phyloP scores from a whole-genome alignment of 1,140 invertebrate species.

The Drosophila ananassae region DNA sequence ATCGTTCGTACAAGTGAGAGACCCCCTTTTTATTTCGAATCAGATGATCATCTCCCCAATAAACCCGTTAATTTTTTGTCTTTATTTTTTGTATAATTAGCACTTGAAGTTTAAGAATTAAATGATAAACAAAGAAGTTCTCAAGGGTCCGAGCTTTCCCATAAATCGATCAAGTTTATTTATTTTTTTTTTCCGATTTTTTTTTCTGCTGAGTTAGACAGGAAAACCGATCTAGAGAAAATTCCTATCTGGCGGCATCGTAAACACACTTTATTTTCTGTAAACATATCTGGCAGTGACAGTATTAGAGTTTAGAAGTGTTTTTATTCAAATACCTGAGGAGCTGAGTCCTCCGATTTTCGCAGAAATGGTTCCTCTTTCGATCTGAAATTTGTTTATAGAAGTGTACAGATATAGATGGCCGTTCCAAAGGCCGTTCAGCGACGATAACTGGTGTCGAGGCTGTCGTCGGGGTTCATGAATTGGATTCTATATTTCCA shows the following conservation, averaged over 20 bases:
- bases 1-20: constrained; percentile 6
- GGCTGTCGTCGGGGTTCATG: not conserved
- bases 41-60: constrained; percentile 5
- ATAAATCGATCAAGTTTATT: not conserved
- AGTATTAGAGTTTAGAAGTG: too few relatives aligned
- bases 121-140: too few relatives aligned
- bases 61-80: constrained; percentile 4
- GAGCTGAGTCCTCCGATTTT: not conserved
- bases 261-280: too few relatives aligned
- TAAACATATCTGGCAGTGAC: too few relatives aligned
- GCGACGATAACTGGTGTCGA: constrained; percentile 30
- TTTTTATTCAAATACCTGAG: not conserved
- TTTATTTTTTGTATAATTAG: constrained; percentile 19
- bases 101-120: not conserved
- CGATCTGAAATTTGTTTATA: too few relatives aligned
- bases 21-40: not conserved
- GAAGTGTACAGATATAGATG: constrained; percentile 5
- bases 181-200: not conserved
- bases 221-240: not conserved
- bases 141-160: too few relatives aligned
- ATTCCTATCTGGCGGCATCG: too few relatives aligned
- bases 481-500: too few relatives aligned
- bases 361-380: too few relatives aligned
- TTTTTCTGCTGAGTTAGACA: not conserved
- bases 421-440: constrained; percentile 13